A percentile compares a stretch with the other conserved stretches of the same genome.
These are phyloP conservation scores for Drosophila subpulchrella DNA, from an alignment of 1,140 invertebrate genomes.

Conservation along the genomic window DNA sequence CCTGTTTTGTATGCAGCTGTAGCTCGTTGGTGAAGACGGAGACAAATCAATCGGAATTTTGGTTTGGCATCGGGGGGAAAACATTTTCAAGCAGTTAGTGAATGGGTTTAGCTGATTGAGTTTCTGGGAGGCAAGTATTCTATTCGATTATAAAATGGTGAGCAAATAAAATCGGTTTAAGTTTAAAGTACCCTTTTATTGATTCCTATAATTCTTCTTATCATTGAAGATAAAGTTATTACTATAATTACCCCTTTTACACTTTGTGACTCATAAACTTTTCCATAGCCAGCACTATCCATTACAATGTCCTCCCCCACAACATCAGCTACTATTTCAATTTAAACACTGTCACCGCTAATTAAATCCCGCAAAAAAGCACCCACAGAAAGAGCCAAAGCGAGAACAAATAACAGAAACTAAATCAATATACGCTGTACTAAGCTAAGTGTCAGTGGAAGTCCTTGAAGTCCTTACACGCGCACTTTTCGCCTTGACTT, in stretches of 20 bases:
- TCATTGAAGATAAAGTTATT: no score
- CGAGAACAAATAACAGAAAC: slow-evolving; percentile 46
- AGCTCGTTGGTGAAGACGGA: slow-evolving; percentile 26
- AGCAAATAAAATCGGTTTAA: not conserved
- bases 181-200: not conserved
- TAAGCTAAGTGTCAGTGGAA: slow-evolving; percentile 43
- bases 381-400: slow-evolving; percentile 1
- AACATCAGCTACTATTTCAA: slow-evolving; percentile 40
- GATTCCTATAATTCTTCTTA: no score
- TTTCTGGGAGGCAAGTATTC: not conserved
- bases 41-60: slow-evolving; percentile 40
- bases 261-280: slow-evolving; percentile 2
- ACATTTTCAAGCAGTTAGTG: slow-evolving; percentile 23
- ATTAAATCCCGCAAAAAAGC: slow-evolving; percentile 58
- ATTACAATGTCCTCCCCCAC: not conserved
- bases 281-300: slow-evolving; percentile 2
- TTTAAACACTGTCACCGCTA: slow-evolving; percentile 62
- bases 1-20: slow-evolving; percentile 55
- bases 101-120: slow-evolving; percentile 26
- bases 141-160: not conserved
- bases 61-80: slow-evolving; percentile 15
- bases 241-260: not conserved
- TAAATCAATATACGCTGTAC: slow-evolving; percentile 73
- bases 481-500: slow-evolving; percentile 74
- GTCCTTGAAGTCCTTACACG: slow-evolving; percentile 68